Conservation (phyloP, 2,797 vertebrate species). For the Gymnoscopelus braueri region DNA sequence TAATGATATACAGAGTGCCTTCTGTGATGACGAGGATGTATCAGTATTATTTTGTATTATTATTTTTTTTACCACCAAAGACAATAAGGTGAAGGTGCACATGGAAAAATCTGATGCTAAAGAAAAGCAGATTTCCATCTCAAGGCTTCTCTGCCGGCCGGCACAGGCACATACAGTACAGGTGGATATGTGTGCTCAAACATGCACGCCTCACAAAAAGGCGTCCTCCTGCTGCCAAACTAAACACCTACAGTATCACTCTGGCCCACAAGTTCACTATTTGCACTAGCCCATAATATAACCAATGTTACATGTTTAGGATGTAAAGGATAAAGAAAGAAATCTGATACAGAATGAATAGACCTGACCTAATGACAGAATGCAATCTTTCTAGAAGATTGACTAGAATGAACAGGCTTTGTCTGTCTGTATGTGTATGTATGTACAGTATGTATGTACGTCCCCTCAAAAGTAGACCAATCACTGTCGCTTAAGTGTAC, state of each 20-base stretch:
- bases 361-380: too few relatives aligned
- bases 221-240: constrained; percentile 16
- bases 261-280: neutral
- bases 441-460: too few relatives aligned
- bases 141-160: constrained; percentile 43
- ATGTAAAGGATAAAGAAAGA: too few relatives aligned
- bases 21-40: constrained; percentile 59
- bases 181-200: neutral
- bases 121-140: constrained; percentile 62
- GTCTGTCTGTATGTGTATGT: too few relatives aligned
- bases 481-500: too few relatives aligned
- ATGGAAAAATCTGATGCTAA: constrained; percentile 55
- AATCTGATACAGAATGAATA: too few relatives aligned
- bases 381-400: too few relatives aligned
- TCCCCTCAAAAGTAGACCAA: too few relatives aligned
- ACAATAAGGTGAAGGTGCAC: constrained; percentile 45
- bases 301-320: too few relatives aligned
- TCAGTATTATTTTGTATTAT: constrained; percentile 27
- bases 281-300: neutral
- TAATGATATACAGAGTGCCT: constrained; percentile 53
- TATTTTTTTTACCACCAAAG: constrained; percentile 30
- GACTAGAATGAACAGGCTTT: too few relatives aligned
- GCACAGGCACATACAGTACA: neutral
- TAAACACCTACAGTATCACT: constrained; percentile 5
- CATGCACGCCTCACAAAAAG: constrained; percentile 32